These are phyloP conservation scores for Calonectris borealis DNA, from an alignment of 2,113 vertebrate genomes.

Conservation along the genomic window DNA sequence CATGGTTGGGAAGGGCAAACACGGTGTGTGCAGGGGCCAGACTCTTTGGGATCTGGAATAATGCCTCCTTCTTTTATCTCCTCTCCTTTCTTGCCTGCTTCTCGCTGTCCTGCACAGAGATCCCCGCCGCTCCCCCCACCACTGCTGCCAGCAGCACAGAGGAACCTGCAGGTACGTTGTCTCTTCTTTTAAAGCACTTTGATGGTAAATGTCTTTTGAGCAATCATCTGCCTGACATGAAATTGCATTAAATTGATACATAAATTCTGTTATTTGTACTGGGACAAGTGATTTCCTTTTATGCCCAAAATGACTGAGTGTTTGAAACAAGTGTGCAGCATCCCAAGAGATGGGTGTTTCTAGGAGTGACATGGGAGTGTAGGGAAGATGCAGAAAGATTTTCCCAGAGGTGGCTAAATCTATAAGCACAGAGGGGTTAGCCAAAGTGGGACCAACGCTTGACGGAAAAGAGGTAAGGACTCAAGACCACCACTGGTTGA, in stretches of 20 bases:
- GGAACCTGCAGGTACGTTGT: constrained; percentile 86
- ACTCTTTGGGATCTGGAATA: not conserved
- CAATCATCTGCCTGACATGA: fast-evolving
- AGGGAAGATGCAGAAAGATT: not conserved
- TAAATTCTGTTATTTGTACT: not conserved
- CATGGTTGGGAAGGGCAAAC: not conserved
- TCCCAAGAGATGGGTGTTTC: fast-evolving
- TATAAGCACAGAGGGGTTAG: too few species aligned
- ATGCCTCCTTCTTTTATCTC: not conserved
- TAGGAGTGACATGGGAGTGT: fast-evolving
- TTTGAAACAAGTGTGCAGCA: not conserved
- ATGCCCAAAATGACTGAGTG: fast-evolving
- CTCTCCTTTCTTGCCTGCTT: not conserved
- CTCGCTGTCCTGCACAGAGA: constrained; percentile 78
- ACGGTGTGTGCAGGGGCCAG: not conserved
- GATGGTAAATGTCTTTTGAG: too few species aligned
- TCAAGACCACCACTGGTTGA: not conserved
- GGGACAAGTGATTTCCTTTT: not conserved
- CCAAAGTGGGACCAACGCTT: not conserved
- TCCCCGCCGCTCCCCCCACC: constrained; percentile 87
- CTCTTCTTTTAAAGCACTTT: not conserved
- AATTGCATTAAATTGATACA: not conserved
- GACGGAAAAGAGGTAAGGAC: not conserved
- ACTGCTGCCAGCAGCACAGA: constrained; percentile 88
- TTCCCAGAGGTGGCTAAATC: not conserved